Percentiles rank a stretch among this genome's conserved stretches.
Conservation (phyloP, 2,113 vertebrate species). For the Chlorodrepanis virens region DNA sequence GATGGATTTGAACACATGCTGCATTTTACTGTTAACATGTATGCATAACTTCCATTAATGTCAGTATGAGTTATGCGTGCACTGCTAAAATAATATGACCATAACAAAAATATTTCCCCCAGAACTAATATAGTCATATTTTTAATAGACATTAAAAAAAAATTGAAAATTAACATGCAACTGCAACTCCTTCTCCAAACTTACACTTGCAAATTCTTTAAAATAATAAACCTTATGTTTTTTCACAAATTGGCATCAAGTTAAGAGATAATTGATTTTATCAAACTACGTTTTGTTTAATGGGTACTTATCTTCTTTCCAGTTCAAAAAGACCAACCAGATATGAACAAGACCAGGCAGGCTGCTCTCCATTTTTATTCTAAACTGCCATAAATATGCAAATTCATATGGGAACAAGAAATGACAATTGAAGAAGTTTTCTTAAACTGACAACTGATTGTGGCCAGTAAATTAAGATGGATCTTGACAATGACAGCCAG, state of each 20-base stretch:
- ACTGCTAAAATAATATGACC: slow-evolving; percentile 8
- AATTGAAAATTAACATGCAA: neutral
- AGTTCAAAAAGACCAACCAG: slow-evolving; percentile 39
- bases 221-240: slow-evolving; percentile 44
- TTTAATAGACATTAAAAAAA: slow-evolving; percentile 12
- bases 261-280: slow-evolving; percentile 27
- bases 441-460: slow-evolving; percentile 48
- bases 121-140: slow-evolving; percentile 55
- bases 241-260: slow-evolving; percentile 24
- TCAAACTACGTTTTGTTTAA: slow-evolving; percentile 25
- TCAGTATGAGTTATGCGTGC: slow-evolving; percentile 31
- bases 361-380: slow-evolving; percentile 15
- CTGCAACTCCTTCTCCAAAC: neutral
- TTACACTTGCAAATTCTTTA: slow-evolving; percentile 14
- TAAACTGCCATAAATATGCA: slow-evolving; percentile 58
- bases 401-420: neutral
- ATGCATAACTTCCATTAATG: slow-evolving; percentile 25
- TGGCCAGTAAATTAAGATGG: slow-evolving; percentile 61
- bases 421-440: slow-evolving; percentile 38
- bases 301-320: slow-evolving; percentile 9
- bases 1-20: slow-evolving; percentile 52
- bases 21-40: slow-evolving; percentile 18
- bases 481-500: slow-evolving; percentile 41
- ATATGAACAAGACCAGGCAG: slow-evolving; percentile 23
- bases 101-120: slow-evolving; percentile 24